These are phyloP conservation scores for Leucopsar rothschildi DNA, from an alignment of 2,113 vertebrate genomes.

Conservation along the genomic window DNA sequence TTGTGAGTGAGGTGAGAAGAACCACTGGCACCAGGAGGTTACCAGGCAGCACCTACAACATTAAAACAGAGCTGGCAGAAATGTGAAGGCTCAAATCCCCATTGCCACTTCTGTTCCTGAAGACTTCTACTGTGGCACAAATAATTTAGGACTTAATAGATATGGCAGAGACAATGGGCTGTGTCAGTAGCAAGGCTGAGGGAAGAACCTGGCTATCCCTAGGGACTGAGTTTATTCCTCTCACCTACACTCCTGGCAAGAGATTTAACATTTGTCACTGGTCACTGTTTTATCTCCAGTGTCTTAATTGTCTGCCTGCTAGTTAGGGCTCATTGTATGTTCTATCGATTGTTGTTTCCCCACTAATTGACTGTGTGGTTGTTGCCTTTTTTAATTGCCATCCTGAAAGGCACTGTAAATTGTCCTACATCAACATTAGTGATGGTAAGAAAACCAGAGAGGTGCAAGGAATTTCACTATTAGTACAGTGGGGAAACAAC, in stretches of 20 bases:
- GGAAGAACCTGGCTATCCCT: neutral
- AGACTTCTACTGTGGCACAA: neutral
- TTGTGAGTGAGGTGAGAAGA: neutral
- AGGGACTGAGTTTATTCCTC: neutral
- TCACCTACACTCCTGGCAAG: neutral
- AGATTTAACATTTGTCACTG: conserved; percentile 36
- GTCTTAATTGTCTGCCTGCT: conserved; percentile 54
- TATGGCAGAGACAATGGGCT: neutral
- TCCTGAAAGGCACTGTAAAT: conserved; percentile 46
- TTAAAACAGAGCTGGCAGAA: rapidly evolving
- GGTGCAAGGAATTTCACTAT: neutral
- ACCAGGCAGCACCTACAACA: neutral
- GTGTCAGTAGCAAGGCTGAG: neutral
- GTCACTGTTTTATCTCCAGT: conserved; percentile 49
- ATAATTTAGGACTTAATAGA: neutral
- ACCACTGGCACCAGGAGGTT: neutral
- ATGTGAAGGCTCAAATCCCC: neutral
- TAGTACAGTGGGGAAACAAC: neutral
- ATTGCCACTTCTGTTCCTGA: neutral
- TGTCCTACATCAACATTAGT: conserved; percentile 14
- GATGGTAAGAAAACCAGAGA: neutral
- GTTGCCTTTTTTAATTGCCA: conserved; percentile 53
- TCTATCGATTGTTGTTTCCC: conserved; percentile 54
- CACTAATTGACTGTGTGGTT: conserved; percentile 47
- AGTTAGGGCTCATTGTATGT: conserved; percentile 49